Base-by-base conservation (phyloP, 2,888 invertebrate genomes). In the Chymomyza fuscimana region DNA sequence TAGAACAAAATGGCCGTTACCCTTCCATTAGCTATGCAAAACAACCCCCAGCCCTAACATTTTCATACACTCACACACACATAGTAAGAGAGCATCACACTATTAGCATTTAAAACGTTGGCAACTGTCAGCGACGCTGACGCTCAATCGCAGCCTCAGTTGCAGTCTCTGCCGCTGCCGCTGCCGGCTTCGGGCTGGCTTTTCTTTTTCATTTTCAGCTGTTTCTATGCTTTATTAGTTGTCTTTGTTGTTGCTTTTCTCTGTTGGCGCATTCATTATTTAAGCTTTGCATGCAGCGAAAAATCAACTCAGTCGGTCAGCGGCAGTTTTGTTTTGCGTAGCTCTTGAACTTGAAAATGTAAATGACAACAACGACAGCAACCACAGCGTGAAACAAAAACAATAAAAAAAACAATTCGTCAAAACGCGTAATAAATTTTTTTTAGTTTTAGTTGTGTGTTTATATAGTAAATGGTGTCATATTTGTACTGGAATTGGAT, bases 261-360 rank as follows among this genome's bases (percentile, higher is more conserved):
- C 40, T 5, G 32, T 50, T 62, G 46, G 25, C n/a, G 63, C 54
- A 63, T 67, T 63, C 70, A 72, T 65, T 76, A 86, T 82, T 86
- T 88, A 88, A 86, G 82, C 77, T 70, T 22, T 73, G 88, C 72
- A 66, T 71, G 80, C 77, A 73, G 76, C 76, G 68, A 69, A 67
- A 74, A 63, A 73, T 67, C 73, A 72, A 75, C 84, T 88, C 86
- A 86, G 88, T 86, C 84, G 84, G 82, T 82, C 80, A 84, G 76
- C 82, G 74, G 70, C 77, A 72, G 84, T 77, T 80, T 74, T 69
- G 78, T 58, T 72, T 74, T 66, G 25, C 78, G 70, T 64, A 72
- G 81, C 77, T 80, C 79, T 81, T 86, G 79, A 82, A 80, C 78
- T 76, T 79, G 78, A 74, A 65, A 70, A 12, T 16, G 54, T 54